Base-by-base conservation (phyloP, 1,140 invertebrate species). In the Trachymyrmex septentrionalis region DNA sequence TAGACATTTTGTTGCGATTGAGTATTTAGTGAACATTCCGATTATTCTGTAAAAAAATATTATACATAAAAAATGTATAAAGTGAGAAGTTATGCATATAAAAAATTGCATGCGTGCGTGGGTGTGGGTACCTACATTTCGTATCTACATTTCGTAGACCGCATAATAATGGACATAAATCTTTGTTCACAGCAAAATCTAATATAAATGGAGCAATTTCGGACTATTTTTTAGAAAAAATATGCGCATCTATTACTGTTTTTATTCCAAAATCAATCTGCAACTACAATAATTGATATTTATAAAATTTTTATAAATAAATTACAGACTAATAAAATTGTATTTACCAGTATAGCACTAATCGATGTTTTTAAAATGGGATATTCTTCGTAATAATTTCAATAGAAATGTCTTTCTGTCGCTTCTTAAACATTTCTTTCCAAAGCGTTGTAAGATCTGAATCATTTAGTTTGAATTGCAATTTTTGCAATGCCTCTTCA, bases 311-410 rank as follows among this genome's bases (percentile, higher is more conserved):
- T 67, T 38, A 38, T 66, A n/a, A 67, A 12, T 12, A 38, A 34
- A 38, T 66, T 66, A 66, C 38, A 66, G 44, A 2, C 6, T 3
- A 27, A 30, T 19, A 21, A 9, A 69, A 69, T 69, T 38, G 21
- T 44, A 78, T 50, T 64, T 63, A 78, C 59, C 38, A 59, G n/a
- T 27, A 6, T 10, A 0, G 38, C 2, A 63, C 4, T 27, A 44
- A 78, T 64, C 0, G 27, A 63, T n/a, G 1, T 50, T 64, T 63
- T 27, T 48, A 78, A 61, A 27, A 78, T 27, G 4, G 27, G 21
- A 14, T 53, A 78, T 14, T 53, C 61, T 1, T 78, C 24, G 30
- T 78, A 78, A 78, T 80, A 53, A 14, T 34, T 0, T 12, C 16
- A 53, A 80, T 53, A 0, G 71, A 73, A 55, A 7, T 6, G 34